phyloP scores from a whole-genome alignment of 2,888 invertebrate species.

The Pristionchus maxplancki region DNA sequence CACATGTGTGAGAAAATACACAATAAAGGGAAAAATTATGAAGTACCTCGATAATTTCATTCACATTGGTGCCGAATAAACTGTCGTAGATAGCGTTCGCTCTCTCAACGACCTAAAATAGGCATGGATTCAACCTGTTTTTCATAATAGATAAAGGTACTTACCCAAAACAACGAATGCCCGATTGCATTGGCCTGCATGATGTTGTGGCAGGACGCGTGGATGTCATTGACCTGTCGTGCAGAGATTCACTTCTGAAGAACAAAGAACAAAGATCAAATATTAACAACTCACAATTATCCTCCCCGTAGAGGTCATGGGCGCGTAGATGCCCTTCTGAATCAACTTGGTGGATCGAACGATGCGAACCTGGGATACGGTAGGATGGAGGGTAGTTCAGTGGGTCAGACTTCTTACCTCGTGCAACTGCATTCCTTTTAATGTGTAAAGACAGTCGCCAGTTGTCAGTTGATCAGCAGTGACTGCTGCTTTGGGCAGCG shows the following conservation, averaged over 20 bases:
- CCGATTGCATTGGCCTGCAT: conserved; percentile 64
- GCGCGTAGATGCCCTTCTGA: conserved; percentile 71
- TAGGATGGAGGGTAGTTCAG: background rate
- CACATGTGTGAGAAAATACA: too few species aligned
- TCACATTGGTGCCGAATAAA: background rate
- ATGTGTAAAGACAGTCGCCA: conserved; percentile 72
- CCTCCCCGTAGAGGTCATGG: conserved; percentile 69
- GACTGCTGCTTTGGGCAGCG: conserved; percentile 59
- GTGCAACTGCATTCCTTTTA: conserved; percentile 11
- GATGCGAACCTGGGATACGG: conserved; percentile 58
- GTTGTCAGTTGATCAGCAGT: conserved; percentile 67
- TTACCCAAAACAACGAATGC: conserved; percentile 60
- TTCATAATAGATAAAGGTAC: background rate
- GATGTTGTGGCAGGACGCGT: conserved; percentile 70
- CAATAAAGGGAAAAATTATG: too few species aligned
- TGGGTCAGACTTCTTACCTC: conserved; percentile 36
- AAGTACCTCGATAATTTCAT: background rate
- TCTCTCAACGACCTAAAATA: background rate
- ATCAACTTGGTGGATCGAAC: conserved; percentile 57
- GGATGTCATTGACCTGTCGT: conserved; percentile 60
- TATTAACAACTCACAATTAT: conserved; percentile 60
- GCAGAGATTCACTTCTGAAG: background rate
- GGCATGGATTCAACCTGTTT: too few species aligned
- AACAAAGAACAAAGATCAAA: background rate
- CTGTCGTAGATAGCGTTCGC: background rate